Evolutionary conservation across 2,113 vertebrate species (phyloP), one percentile per base, ranked within the genome.

Genomic region (Lota lota): DNA sequence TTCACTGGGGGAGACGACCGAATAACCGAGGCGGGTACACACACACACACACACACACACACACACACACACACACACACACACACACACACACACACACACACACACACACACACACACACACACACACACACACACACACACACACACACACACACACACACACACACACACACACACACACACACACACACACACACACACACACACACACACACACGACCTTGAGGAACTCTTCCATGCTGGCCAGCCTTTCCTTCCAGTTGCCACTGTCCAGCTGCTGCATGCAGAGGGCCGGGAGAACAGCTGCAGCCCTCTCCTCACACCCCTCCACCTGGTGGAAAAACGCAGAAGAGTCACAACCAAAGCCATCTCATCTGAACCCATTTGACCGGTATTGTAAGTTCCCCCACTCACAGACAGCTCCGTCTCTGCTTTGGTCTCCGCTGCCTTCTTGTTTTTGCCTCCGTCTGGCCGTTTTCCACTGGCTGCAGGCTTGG

Each of bases 171-270:
- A 33, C 28, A 33, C 28, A 33, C 28, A 33, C 28, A 33, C 7
- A 33, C 3, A 3, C 28, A 33, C 28, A 33, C 28, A 33, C 28
- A 33, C 28, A 33, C 28, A 33, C 28, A 33, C 28, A 33, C 28
- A 33, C 28, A 33, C 7, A 33, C 3, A 3, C 28, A 33, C 28
- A 33, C 40, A 47, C 40, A 47, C 40, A 47, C 40, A 12, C 40
- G 67, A 96, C 95, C 90, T 93, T 94, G 66, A 95, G 94, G 83
- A 96, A 96, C 57, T 96, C 95, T 69, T 96, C 95, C 94, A 96
- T 96, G 85, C 94, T 94, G 56, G 94, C 94, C 76, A 96, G 89
- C 36, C 95, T 92, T 83, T 96, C 95, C 78, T 96, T 96, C 95
- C 95, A 96, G 84, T 95, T 96, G 75, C 91, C 82, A 66, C 95